Evolutionary conservation across 2,113 vertebrate species (phyloP), one percentile per base, ranked within the genome.

Genomic region (Campylorhamphus procurvoides): DNA sequence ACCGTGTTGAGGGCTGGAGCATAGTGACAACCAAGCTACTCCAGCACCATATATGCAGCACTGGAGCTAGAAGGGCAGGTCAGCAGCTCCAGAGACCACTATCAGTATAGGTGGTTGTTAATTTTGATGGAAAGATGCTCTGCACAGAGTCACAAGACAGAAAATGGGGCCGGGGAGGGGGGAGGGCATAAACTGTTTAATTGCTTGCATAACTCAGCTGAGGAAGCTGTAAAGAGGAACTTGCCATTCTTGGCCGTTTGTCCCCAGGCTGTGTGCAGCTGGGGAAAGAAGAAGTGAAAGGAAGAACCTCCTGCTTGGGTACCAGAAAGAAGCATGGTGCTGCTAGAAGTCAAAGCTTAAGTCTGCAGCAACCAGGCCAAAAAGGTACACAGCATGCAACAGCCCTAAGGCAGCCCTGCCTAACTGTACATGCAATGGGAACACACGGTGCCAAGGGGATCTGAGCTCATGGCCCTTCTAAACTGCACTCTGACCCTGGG

Each of bases 211-310:
- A 94, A 88, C 44, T 68, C 68, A 56, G 31, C 44, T 86, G 85
- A 93, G 93, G 93, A 96, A 96, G 47, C 73, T 78, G 69, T 76
- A 90, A 94, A 96, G 63, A 83, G 90, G 92, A 95, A 95, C 93
- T 95, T 55, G 52, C 50, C 33, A 19, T 64, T 63, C 75, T 84
- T 74, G 83, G 68, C 80, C 0, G 0, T 82, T 83, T 90, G 83
- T 52, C 83, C 33, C 50, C 40, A 23, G 72, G 37, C 72, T 82
- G 40, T 23, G 44, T 68, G 69, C 88, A 81, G 52, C 85, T 8
- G 3, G n/a, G 42, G 62, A 96, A 97, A 94, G 92, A 79, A 96
- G 96, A 96, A 96, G 88, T 82, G 92, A 96, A 96, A 96, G 56
- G 75, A 90, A 86, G 79, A 94, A 74, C 53, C 44, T 84, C 68